Percentiles rank a stretch among this genome's conserved stretches.
Evolutionary conservation across 1,140 invertebrate genomes (phyloP).

Genomic region (Macrostomum lignano): DNA sequence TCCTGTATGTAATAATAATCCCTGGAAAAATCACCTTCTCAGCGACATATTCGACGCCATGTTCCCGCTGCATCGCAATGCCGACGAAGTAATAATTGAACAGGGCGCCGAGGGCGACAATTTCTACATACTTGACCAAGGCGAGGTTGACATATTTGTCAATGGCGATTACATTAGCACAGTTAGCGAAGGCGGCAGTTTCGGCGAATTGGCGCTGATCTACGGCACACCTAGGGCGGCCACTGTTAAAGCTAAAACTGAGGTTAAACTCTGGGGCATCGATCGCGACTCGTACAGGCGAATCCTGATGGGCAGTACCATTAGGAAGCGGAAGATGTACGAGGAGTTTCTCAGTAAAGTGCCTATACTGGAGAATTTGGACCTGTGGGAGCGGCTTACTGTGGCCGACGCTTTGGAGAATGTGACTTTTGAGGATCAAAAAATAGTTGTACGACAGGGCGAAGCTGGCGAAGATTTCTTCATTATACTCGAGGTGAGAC

Average conservation of each 20-base stretch:
- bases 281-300: slow-evolving; percentile 82
- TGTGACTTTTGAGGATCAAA: slow-evolving; percentile 56
- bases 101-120: slow-evolving; percentile 94
- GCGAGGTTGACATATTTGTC: slow-evolving; percentile 61
- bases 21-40: too few relatives aligned
- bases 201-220: slow-evolving; percentile 67
- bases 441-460: slow-evolving; percentile 83
- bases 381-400: slow-evolving; percentile 92
- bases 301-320: slow-evolving; percentile 88
- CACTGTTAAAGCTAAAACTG: slow-evolving; percentile 35
- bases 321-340: slow-evolving; percentile 94
- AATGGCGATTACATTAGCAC: slow-evolving; percentile 54
- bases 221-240: slow-evolving; percentile 86
- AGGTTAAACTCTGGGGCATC: slow-evolving; percentile 47
- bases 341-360: slow-evolving; percentile 91
- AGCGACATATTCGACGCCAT: slow-evolving; percentile 59
- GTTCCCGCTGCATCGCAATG: slow-evolving; percentile 79
- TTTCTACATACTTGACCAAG: slow-evolving; percentile 94
- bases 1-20: too few relatives aligned
- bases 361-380: slow-evolving; percentile 76
- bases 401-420: slow-evolving; percentile 88
- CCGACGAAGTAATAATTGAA: slow-evolving; percentile 77
- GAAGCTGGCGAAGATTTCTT: slow-evolving; percentile 96
- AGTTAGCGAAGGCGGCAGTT: slow-evolving; percentile 79
- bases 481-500: slow-evolving; percentile 85